Evolutionary conservation across 2,888 invertebrate species (phyloP).

Genomic region (Drosophila tripunctata): DNA sequence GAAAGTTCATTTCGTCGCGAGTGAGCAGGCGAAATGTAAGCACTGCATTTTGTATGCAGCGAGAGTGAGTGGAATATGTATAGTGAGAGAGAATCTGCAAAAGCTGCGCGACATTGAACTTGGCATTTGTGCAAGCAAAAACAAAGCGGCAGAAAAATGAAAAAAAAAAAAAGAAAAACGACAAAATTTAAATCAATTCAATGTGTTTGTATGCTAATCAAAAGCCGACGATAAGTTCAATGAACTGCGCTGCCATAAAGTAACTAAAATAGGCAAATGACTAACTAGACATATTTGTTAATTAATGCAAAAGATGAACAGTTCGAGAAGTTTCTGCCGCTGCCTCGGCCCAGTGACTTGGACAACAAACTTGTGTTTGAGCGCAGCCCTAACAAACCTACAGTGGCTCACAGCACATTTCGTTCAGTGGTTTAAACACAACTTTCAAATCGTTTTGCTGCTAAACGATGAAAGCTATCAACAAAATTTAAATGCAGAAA

Average conservation of each 20-base stretch:
- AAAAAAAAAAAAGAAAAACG: slow-evolving; percentile 12
- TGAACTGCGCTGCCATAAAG: slow-evolving; percentile 7
- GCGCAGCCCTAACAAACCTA: background rate
- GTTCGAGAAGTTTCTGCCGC: background rate
- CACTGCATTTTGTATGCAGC: background rate
- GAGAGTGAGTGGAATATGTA: background rate
- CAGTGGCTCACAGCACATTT: too few species aligned
- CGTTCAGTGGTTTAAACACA: too few species aligned
- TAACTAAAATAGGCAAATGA: too few species aligned
- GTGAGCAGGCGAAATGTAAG: background rate
- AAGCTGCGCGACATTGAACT: slow-evolving; percentile 49
- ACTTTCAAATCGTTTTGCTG: too few species aligned
- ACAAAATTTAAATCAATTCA: slow-evolving; percentile 4
- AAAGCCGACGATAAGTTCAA: slow-evolving; percentile 1
- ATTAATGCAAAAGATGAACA: background rate
- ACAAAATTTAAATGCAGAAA: too few species aligned
- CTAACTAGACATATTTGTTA: too few species aligned
- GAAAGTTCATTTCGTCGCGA: background rate
- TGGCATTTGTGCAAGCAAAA: slow-evolving; percentile 36
- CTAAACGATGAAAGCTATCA: too few species aligned
- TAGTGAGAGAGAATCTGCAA: background rate
- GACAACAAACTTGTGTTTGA: background rate
- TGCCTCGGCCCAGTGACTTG: too few species aligned
- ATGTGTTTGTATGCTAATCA: slow-evolving; percentile 25
- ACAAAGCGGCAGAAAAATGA: background rate